phyloP scores from a whole-genome alignment of 2,797 vertebrate genomes.

The Okamejei kenojei region DNA sequence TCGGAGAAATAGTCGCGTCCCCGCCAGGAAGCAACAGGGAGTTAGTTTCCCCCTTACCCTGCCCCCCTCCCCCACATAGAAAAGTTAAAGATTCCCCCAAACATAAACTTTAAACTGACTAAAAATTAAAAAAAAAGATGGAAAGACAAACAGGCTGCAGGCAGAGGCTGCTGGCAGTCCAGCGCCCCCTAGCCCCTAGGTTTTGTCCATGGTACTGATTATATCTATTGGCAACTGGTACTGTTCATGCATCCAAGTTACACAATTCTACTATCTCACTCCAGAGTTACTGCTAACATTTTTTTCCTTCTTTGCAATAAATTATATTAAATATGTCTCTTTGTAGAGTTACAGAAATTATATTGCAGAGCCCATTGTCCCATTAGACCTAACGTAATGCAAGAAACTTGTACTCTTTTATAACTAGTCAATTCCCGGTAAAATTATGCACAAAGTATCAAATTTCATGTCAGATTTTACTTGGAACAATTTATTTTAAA shows the following conservation, averaged over 20 bases:
- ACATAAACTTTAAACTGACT: too few relatives aligned
- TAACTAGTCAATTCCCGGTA: not conserved
- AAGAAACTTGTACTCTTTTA: not conserved
- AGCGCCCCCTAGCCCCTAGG: too few relatives aligned
- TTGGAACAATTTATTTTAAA: not conserved
- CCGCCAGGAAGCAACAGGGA: too few relatives aligned
- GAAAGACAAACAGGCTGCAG: too few relatives aligned
- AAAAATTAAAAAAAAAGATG: too few relatives aligned
- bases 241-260: not conserved
- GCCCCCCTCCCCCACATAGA: too few relatives aligned
- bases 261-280: not conserved
- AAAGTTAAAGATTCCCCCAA: too few relatives aligned
- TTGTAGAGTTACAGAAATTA: not conserved
- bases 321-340: not conserved
- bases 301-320: not conserved
- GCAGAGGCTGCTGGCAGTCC: too few relatives aligned
- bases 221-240: slow-evolving; percentile 7
- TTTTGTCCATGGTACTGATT: not conserved
- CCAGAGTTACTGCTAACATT: not conserved
- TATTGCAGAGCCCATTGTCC: not conserved
- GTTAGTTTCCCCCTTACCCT: too few relatives aligned
- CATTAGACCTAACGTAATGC: not conserved
- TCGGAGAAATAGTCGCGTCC: too few relatives aligned
- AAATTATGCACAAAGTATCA: not conserved
- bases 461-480: not conserved